Evolutionary conservation across 2,113 vertebrate species (phyloP).

Genomic region (Pteropus alecto): DNA sequence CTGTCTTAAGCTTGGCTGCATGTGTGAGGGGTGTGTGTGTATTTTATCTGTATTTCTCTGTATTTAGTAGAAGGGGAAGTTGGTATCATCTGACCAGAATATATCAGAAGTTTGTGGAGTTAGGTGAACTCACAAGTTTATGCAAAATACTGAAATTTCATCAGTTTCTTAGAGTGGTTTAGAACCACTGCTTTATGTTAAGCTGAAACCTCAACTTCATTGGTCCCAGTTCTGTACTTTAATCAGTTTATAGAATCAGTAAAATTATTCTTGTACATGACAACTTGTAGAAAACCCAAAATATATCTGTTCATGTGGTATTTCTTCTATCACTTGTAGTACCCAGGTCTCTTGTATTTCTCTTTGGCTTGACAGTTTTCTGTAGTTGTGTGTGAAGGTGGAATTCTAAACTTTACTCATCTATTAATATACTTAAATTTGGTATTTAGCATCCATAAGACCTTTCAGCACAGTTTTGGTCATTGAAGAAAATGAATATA

Average conservation of each 20-base stretch:
- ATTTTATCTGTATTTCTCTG: neutral
- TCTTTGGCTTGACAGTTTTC: neutral
- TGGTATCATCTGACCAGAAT: neutral
- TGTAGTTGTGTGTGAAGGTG: neutral
- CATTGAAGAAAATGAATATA: neutral
- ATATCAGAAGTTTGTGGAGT: neutral
- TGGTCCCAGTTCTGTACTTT: neutral
- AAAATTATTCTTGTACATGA: neutral
- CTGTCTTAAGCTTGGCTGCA: neutral
- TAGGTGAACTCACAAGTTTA: neutral
- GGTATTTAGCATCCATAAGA: neutral
- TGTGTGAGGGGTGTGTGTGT: neutral
- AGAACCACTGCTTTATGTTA: neutral
- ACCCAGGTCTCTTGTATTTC: neutral
- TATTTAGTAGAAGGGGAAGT: neutral
- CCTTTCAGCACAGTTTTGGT: neutral
- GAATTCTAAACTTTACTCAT: neutral
- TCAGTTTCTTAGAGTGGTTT: neutral
- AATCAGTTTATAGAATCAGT: neutral
- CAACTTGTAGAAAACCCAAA: neutral
- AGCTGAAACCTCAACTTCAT: neutral
- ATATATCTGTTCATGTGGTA: neutral
- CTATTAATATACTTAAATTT: neutral
- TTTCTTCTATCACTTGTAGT: neutral
- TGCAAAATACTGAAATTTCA: neutral